A percentile compares a stretch with the other conserved stretches of the same genome.
Conservation (phyloP, 1,140 invertebrate genomes). For the Camponotus pennsylvanicus region DNA sequence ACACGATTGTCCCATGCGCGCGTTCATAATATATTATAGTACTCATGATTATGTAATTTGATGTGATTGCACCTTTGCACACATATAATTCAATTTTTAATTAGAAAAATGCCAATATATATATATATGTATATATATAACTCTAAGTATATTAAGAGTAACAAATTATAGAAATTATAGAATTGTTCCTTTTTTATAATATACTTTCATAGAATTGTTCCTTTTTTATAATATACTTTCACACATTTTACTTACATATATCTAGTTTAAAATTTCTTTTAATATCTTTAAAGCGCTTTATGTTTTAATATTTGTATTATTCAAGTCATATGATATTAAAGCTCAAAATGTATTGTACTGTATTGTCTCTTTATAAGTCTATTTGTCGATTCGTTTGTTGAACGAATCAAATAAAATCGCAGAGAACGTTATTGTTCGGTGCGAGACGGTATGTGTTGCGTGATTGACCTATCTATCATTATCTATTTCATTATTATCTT, state of each 20-base stretch:
- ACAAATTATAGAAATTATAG: neutral
- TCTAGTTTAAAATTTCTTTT: too few species aligned
- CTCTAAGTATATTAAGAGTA: neutral
- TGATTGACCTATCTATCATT: constrained; percentile 36
- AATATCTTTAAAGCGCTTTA: too few species aligned
- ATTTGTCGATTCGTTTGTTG: neutral
- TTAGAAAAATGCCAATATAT: neutral
- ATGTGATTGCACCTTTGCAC: neutral
- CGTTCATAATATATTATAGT: too few species aligned
- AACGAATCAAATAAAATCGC: neutral
- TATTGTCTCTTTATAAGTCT: neutral
- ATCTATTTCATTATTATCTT: constrained; percentile 25
- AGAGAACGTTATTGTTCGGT: constrained; percentile 7
- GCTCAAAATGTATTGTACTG: neutral
- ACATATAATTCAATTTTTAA: neutral
- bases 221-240: neutral
- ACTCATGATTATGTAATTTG: neutral
- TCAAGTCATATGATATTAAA: too few species aligned
- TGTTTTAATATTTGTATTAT: too few species aligned
- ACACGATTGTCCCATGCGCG: neutral
- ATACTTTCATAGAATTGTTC: neutral
- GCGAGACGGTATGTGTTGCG: neutral
- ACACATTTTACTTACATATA: neutral
- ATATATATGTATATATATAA: neutral
- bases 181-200: neutral